Percentiles rank a stretch among this genome's conserved stretches.
These are phyloP conservation scores for Megathymus violae DNA, from an alignment of 1,140 invertebrate species.

Conservation along the genomic window DNA sequence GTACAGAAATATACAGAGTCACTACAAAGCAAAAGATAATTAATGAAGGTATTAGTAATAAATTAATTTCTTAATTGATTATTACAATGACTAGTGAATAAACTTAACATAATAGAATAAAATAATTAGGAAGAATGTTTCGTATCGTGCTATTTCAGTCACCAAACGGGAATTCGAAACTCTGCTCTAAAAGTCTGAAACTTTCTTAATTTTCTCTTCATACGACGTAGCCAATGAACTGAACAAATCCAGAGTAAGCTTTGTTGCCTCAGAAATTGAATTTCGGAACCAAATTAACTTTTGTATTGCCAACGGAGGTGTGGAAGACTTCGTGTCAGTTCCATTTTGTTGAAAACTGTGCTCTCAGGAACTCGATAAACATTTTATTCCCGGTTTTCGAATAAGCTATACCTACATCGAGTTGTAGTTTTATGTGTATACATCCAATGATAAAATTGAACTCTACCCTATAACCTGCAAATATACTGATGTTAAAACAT, in stretches of 20 bases:
- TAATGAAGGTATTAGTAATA: too few species aligned
- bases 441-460: too few species aligned
- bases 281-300: slow-evolving; percentile 31
- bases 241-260: slow-evolving; percentile 26
- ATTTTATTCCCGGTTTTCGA: slow-evolving; percentile 10
- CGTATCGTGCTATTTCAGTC: slow-evolving; percentile 1
- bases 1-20: too few species aligned
- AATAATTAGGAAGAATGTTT: background rate
- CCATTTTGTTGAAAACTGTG: slow-evolving; percentile 8
- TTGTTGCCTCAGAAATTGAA: slow-evolving; percentile 28
- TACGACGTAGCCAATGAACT: slow-evolving; percentile 23
- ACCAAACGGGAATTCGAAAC: background rate
- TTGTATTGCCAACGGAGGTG: slow-evolving; percentile 25
- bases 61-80: too few species aligned
- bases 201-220: slow-evolving; percentile 19
- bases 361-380: slow-evolving; percentile 2
- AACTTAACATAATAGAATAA: too few species aligned
- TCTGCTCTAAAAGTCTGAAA: slow-evolving; percentile 6
- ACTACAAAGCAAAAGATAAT: too few species aligned
- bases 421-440: too few species aligned
- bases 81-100: too few species aligned
- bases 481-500: too few species aligned
- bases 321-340: slow-evolving; percentile 18
- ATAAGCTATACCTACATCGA: too few species aligned
- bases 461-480: too few species aligned